These are phyloP conservation scores for Coboldia fuscipes DNA, from an alignment of 1,140 invertebrate genomes.

Conservation along the genomic window DNA sequence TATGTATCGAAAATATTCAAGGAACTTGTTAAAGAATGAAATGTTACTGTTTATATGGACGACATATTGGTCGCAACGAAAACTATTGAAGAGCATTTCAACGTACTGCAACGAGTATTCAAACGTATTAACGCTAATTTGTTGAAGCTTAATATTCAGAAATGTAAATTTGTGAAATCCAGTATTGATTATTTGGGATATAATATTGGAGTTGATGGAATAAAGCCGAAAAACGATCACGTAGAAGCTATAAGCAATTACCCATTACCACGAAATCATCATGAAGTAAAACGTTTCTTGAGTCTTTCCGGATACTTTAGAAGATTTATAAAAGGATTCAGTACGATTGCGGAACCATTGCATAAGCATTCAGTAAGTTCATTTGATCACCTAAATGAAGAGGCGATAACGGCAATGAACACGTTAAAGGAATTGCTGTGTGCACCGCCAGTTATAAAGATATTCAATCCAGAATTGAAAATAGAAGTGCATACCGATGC, in stretches of 20 bases:
- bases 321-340: conserved; percentile 8
- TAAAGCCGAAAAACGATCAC: conserved; percentile 10
- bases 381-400: conserved; percentile 6
- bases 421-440: conserved; percentile 5
- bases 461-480: conserved; percentile 5
- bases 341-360: conserved; percentile 9
- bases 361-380: conserved; percentile 5
- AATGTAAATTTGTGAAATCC: conserved; percentile 7
- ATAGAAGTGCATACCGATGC: conserved; percentile 14
- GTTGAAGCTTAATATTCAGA: conserved; percentile 12
- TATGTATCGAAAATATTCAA: conserved; percentile 11
- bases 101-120: conserved; percentile 9
- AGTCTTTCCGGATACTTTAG: conserved; percentile 10
- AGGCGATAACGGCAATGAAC: conserved; percentile 5
- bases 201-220: conserved; percentile 8
- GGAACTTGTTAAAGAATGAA: conserved; percentile 6
- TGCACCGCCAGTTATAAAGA: conserved; percentile 6
- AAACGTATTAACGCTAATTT: conserved; percentile 11
- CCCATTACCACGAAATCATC: conserved; percentile 6
- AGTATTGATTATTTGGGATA: conserved; percentile 9
- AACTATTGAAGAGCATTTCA: conserved; percentile 5
- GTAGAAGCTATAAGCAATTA: conserved; percentile 8
- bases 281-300: conserved; percentile 8
- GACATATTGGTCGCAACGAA: conserved; percentile 9
- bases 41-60: conserved; percentile 9